phyloP scores from a whole-genome alignment of 37 sponge, comb jelly and placozoan genomes.

The Diacarnus erythraeanus region DNA sequence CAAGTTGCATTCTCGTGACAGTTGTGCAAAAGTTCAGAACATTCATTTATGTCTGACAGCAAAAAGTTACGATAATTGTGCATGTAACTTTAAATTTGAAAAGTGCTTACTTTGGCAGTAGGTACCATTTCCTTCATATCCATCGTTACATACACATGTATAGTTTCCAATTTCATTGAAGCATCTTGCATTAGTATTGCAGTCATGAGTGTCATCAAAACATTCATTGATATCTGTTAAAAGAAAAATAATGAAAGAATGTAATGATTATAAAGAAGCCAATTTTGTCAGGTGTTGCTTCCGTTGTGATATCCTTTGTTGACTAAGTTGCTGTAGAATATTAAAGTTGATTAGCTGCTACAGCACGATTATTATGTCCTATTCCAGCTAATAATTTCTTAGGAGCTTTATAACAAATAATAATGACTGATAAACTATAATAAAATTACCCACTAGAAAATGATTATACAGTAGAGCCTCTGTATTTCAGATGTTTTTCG shows the following conservation, averaged over 20 bases:
- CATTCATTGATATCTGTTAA: conserved; percentile 34
- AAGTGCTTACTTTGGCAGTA: conserved; percentile 12
- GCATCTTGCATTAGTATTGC: conserved; percentile 20
- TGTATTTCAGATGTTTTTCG: no score
- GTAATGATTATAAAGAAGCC: not conserved
- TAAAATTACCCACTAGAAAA: no score
- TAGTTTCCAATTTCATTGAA: conserved; percentile 18
- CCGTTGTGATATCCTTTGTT: no score
- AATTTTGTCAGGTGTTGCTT: no score
- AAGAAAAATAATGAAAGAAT: not conserved
- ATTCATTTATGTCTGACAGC: conserved; percentile 19
- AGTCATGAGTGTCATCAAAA: not conserved
- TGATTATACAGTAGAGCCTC: no score
- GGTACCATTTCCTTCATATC: conserved; percentile 39
- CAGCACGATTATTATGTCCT: no score
- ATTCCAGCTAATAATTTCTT: no score
- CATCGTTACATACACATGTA: conserved; percentile 36
- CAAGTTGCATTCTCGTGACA: conserved; percentile 21
- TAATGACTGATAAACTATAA: no score
- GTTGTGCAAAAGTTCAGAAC: not conserved
- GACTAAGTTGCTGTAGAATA: no score
- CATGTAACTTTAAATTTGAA: not conserved
- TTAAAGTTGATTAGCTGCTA: no score
- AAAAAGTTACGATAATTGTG: not conserved
- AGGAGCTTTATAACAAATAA: no score